Evolutionary conservation across 1,140 invertebrate species (phyloP).

Genomic region (Monomorium pharaonis): DNA sequence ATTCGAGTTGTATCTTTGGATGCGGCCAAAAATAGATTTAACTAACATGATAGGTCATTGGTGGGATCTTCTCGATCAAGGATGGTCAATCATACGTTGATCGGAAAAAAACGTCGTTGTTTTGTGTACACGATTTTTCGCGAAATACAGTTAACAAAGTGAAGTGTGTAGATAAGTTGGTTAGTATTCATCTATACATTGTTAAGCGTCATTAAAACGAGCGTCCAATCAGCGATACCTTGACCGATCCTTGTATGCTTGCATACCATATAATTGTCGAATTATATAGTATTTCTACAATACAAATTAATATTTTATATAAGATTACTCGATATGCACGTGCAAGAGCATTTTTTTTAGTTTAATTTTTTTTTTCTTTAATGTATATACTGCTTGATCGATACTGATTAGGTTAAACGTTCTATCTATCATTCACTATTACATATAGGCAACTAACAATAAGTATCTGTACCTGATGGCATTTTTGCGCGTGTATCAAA

Average conservation of each 20-base stretch:
- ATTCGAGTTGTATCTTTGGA: conserved; percentile 73
- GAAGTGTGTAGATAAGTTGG: neutral
- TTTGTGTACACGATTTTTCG: neutral
- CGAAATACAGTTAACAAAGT: neutral
- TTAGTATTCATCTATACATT: conserved; percentile 17
- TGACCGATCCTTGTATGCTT: conserved; percentile 67
- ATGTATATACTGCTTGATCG: conserved; percentile 81
- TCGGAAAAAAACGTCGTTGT: conserved; percentile 14
- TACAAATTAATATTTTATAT: conserved; percentile 61
- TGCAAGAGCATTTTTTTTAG: conserved; percentile 76
- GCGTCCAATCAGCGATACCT: conserved; percentile 34
- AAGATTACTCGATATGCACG: conserved; percentile 76
- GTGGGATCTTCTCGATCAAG: conserved; percentile 66
- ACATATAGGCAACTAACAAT: conserved; percentile 74
- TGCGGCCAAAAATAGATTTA: conserved; percentile 76
- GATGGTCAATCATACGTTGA: conserved; percentile 68
- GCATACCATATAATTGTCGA: conserved; percentile 25
- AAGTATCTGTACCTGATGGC: conserved; percentile 73
- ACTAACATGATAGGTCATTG: conserved; percentile 67
- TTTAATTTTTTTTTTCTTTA: conserved; percentile 63
- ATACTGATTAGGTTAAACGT: conserved; percentile 83
- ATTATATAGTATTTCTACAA: conserved; percentile 57
- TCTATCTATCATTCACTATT: conserved; percentile 76
- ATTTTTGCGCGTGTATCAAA: conserved; percentile 68
- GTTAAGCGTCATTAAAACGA: conserved; percentile 41